Percentiles rank a stretch among this genome's conserved stretches.
These are phyloP conservation scores for Lycocorax pyrrhopterus DNA, from an alignment of 2,113 vertebrate genomes.

Conservation along the genomic window DNA sequence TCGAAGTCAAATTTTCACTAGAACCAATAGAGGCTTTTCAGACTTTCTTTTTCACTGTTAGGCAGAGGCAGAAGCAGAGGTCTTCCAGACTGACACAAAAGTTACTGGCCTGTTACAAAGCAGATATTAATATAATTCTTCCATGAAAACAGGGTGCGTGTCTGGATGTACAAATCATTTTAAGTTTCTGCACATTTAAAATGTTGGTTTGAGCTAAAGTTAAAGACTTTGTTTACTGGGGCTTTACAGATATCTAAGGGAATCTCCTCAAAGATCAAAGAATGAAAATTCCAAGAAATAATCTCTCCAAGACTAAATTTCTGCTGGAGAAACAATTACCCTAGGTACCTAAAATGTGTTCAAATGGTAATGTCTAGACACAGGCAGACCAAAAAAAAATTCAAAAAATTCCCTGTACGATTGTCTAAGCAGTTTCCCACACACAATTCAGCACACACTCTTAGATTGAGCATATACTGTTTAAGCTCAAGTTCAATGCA, in stretches of 20 bases:
- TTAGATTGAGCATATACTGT: not conserved
- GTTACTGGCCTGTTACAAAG: not conserved
- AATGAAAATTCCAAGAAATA: not conserved
- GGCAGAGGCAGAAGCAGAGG: not conserved
- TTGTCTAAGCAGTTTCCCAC: not conserved
- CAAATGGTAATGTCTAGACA: not conserved
- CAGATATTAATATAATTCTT: not conserved
- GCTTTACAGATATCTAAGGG: not conserved
- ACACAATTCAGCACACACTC: accelerated
- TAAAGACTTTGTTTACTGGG: too few relatives aligned
- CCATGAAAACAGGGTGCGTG: not conserved
- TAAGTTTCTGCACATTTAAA: not conserved
- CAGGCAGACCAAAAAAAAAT: not conserved
- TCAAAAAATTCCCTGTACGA: not conserved
- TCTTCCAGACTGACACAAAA: not conserved
- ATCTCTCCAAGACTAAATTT: not conserved
- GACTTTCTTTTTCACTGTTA: not conserved
- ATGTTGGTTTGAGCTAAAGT: not conserved
- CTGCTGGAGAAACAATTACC: not conserved
- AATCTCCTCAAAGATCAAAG: not conserved
- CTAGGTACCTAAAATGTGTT: not conserved
- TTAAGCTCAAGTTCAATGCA: not conserved
- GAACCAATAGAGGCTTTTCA: not conserved
- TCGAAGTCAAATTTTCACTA: not conserved
- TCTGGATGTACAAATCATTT: not conserved